These are phyloP conservation scores for Rostratula benghalensis DNA, from an alignment of 2,113 vertebrate genomes.

Conservation along the genomic window DNA sequence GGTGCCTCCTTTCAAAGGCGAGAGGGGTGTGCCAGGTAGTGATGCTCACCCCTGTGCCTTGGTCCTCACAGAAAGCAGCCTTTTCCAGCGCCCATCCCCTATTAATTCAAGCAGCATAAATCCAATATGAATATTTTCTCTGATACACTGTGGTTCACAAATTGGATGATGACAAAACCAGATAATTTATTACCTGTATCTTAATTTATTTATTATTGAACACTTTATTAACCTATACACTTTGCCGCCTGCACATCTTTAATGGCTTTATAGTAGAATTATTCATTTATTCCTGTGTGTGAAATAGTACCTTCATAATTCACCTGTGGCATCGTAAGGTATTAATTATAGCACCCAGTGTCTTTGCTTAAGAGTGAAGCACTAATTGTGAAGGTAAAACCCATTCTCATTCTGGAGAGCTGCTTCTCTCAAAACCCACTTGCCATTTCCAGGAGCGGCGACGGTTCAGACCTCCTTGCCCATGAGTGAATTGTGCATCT, in stretches of 20 bases:
- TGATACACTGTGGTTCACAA: conserved; percentile 32
- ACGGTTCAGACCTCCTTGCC: neutral
- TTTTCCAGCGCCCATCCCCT: neutral
- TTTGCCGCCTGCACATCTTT: conserved; percentile 51
- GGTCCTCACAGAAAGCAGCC: neutral
- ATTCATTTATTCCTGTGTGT: conserved; percentile 58
- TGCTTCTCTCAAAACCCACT: neutral
- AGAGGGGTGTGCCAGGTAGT: neutral
- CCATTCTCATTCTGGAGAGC: neutral
- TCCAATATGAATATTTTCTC: conserved; percentile 16
- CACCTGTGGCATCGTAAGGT: conserved; percentile 51
- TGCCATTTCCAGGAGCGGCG: neutral
- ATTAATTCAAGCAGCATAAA: conserved; percentile 40
- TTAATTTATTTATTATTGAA: conserved; percentile 73
- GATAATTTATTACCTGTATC: conserved; percentile 64
- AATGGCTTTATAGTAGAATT: conserved; percentile 57
- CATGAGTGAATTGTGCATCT: neutral
- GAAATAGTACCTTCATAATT: conserved; percentile 61
- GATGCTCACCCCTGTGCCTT: neutral
- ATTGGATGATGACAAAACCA: conserved; percentile 52
- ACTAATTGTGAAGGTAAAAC: conserved; percentile 60
- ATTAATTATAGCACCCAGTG: conserved; percentile 63
- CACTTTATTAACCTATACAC: conserved; percentile 71
- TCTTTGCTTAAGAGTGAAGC: conserved; percentile 26
- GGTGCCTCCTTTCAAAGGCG: neutral